A percentile compares a stretch with the other conserved stretches of the same genome.
Evolutionary conservation across 64 coral and sea anemone species (phyloP).

Genomic region (Trachythela sp.): DNA sequence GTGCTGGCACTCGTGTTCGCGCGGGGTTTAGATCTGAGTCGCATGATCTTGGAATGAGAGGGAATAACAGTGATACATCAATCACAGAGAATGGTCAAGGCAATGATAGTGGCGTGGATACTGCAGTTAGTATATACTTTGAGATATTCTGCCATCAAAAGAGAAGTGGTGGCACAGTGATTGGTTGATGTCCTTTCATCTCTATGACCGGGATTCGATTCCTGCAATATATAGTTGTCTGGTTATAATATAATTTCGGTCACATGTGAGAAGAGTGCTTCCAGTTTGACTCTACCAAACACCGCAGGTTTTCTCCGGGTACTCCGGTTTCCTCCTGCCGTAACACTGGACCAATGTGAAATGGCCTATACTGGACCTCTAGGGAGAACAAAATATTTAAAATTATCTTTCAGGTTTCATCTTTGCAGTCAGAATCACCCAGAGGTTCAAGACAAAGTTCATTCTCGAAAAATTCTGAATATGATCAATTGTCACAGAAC

Average conservation of each 20-base stretch:
- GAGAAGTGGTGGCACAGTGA: too few relatives aligned
- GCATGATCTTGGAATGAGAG: not conserved
- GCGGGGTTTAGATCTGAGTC: not conserved
- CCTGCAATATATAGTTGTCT: too few relatives aligned
- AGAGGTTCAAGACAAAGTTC: constrained; percentile 7
- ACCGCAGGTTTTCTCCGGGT: too few relatives aligned
- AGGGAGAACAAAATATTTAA: not conserved
- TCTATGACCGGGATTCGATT: too few relatives aligned
- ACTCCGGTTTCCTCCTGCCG: too few relatives aligned
- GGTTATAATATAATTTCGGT: too few relatives aligned
- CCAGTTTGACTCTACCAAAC: not conserved
- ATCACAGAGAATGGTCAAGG: not conserved
- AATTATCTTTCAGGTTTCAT: not conserved
- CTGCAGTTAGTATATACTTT: constrained; percentile 47
- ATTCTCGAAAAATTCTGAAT: not conserved
- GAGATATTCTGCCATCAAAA: not conserved
- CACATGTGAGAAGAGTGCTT: too few relatives aligned
- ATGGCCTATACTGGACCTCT: too few relatives aligned
- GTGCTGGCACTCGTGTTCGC: not conserved
- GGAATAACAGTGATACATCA: not conserved
- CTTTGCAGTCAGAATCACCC: constrained; percentile 14
- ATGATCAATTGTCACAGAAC: constrained; percentile 35
- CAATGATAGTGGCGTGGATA: constrained; percentile 58
- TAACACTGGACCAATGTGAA: too few relatives aligned
- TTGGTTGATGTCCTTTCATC: too few relatives aligned